Conservation (phyloP, 2,113 vertebrate species). For the Colaptes auratus region DNA sequence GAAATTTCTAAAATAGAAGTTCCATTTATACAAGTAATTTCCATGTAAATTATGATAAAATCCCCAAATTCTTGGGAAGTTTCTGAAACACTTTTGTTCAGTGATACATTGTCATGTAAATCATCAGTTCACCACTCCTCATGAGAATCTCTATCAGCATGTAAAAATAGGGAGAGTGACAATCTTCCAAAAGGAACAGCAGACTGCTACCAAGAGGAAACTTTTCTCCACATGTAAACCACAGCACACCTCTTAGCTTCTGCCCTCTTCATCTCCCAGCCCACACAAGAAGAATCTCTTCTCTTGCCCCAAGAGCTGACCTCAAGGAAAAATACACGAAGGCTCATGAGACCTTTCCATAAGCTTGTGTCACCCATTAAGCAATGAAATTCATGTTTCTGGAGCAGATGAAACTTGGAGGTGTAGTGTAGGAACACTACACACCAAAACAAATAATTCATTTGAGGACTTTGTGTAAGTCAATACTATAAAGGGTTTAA, state of each 20-base stretch:
- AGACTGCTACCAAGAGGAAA: not conserved
- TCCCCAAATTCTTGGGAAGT: not conserved
- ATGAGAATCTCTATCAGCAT: not conserved
- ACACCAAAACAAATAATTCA: not conserved
- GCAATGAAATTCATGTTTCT: not conserved
- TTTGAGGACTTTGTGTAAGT: not conserved
- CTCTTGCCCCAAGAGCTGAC: not conserved
- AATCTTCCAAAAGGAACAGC: not conserved
- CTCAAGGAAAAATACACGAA: not conserved
- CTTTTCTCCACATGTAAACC: accelerated
- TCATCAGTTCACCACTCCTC: not conserved
- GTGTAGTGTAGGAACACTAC: not conserved
- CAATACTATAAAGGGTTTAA: not conserved
- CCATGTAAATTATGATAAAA: not conserved
- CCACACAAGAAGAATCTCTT: not conserved
- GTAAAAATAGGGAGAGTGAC: not conserved
- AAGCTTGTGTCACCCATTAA: not conserved
- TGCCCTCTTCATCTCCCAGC: not conserved
- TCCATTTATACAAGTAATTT: not conserved
- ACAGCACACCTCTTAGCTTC: not conserved
- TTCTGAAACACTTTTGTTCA: not conserved
- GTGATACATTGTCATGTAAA: not conserved
- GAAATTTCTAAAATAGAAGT: not conserved
- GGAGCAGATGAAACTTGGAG: not conserved
- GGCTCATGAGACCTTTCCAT: not conserved